phyloP scores from a whole-genome alignment of 2,113 vertebrate species.

The Alosa alosa region DNA sequence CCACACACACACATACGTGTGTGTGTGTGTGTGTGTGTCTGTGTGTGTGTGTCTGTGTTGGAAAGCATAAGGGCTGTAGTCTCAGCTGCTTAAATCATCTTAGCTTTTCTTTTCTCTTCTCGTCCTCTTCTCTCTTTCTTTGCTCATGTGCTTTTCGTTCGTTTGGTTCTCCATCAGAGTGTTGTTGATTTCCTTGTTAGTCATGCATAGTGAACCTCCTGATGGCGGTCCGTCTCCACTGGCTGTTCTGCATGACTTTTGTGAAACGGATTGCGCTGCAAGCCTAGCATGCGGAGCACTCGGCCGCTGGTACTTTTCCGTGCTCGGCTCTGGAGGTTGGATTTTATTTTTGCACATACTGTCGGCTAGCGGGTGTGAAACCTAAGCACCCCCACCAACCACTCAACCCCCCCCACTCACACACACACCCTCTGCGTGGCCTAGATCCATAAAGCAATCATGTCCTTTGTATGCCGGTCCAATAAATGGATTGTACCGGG shows the following conservation, averaged over 20 bases:
- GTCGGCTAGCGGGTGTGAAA: background rate
- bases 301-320: slow-evolving; percentile 15
- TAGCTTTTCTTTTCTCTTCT: background rate
- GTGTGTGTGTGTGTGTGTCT: background rate
- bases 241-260: background rate
- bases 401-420: background rate
- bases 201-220: background rate
- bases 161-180: background rate
- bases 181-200: background rate
- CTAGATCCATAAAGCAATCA: slow-evolving; percentile 12
- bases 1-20: background rate
- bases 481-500: slow-evolving; percentile 11
- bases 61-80: background rate
- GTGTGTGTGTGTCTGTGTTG: background rate
- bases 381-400: background rate
- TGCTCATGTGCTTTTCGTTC: background rate
- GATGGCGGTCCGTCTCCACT: background rate
- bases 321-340: background rate
- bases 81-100: background rate
- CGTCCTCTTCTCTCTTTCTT: background rate
- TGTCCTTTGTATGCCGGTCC: background rate
- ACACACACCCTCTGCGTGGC: background rate
- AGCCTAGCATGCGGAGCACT: slow-evolving; percentile 34
- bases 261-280: background rate
- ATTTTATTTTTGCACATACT: background rate